Percentiles rank a stretch among this genome's conserved stretches.
Conservation (phyloP, 2,113 vertebrate genomes). For the Rhinoderma darwinii region DNA sequence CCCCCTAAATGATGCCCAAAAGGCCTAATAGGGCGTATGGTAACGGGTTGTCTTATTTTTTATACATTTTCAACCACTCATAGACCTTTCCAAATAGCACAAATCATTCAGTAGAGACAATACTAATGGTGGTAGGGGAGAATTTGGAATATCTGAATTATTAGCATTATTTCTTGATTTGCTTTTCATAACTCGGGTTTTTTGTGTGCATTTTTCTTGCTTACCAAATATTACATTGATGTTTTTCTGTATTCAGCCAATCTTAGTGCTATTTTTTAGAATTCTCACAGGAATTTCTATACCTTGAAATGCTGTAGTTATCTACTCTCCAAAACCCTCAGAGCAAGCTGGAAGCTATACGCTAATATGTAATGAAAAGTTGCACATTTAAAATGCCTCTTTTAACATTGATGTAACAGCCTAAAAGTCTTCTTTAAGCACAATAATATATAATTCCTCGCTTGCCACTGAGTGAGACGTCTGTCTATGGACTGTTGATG, state of each 20-base stretch:
- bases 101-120: too few species aligned
- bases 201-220: constrained; percentile 3
- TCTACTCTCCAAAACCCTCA: constrained; percentile 7
- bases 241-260: constrained; percentile 2
- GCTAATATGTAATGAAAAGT: constrained; percentile 36
- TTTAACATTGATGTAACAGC: constrained; percentile 45
- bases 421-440: constrained; percentile 14
- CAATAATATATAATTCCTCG: constrained; percentile 24
- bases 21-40: too few species aligned
- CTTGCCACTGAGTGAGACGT: background rate
- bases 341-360: constrained; percentile 29
- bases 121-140: too few species aligned
- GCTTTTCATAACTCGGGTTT: background rate
- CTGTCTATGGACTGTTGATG: constrained; percentile 16
- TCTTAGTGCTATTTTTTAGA: background rate
- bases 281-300: constrained; percentile 14
- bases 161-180: background rate
- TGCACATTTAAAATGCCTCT: constrained; percentile 42
- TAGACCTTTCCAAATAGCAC: too few species aligned
- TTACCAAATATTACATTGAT: background rate
- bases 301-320: constrained; percentile 18
- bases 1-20: too few species aligned
- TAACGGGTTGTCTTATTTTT: too few species aligned
- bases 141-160: too few species aligned
- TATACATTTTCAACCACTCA: too few species aligned